Base-by-base conservation (phyloP, 1,140 invertebrate genomes). In the Nephotettix cincticeps region DNA sequence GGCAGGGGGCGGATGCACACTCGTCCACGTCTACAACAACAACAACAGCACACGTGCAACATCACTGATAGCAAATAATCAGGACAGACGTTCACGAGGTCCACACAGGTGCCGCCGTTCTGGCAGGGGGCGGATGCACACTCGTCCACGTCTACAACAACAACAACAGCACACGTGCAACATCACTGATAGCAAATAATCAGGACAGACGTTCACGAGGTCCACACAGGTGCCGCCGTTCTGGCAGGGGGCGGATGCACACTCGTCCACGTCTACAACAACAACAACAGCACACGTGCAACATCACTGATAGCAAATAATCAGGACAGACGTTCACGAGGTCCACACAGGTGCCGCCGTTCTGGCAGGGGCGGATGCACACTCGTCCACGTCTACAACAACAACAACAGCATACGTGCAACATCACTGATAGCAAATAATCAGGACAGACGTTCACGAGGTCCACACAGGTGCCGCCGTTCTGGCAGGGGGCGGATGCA, bases 221-320 rank as follows among this genome's bases (percentile, higher is more conserved):
- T 93, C 90, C 25, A 91, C 82, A 81, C 95, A 98, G 65, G 88
- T 92, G 43, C 92, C 95, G 61, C 91, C 91, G 82, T 97, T 95
- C 79, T 91, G 86, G 80, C 95, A 97, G 0, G 95, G 91, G 74
- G 88, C 86, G 6, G 89, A 91, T 25, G 86, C 86, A 77, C 94
- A 96, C 79, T 96, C 93, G 80, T 95, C 91, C 73, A 96, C 88
- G 80, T 92, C 90, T 86, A 80, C 36, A 80, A 81, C 61, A 43
- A n/a, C n/a, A n/a, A n/a, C n/a, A n/a, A n/a, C n/a, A n/a, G n/a
- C n/a, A n/a, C n/a, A n/a, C n/a, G n/a, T n/a, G n/a, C n/a, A n/a
- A n/a, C n/a, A n/a, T n/a, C n/a, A n/a, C n/a, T n/a, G n/a, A n/a
- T n/a, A n/a, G n/a, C n/a, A n/a, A n/a, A n/a, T n/a, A n/a, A n/a